Conservation (phyloP, 2,113 vertebrate genomes). For the Thoracochromis brauschi region DNA sequence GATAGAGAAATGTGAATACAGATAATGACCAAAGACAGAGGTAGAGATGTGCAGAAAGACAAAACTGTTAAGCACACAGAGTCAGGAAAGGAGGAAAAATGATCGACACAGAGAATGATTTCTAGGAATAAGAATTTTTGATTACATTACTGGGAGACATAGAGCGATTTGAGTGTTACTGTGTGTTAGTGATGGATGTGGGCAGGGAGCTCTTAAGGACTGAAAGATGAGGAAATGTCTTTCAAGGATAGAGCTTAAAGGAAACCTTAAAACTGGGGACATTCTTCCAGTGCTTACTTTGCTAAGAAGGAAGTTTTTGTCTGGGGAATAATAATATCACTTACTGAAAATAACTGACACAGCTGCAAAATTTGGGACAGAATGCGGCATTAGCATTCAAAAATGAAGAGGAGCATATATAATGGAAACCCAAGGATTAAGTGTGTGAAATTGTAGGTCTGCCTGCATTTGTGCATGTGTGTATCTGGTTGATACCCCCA, state of each 20-base stretch:
- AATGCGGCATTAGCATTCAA: neutral
- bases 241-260: neutral
- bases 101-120: neutral
- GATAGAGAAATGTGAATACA: constrained; percentile 21
- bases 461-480: neutral
- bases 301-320: neutral
- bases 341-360: neutral
- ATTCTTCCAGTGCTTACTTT: neutral
- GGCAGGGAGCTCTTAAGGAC: neutral
- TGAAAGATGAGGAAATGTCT: neutral
- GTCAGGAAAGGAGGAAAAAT: neutral
- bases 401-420: neutral
- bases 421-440: neutral
- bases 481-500: neutral
- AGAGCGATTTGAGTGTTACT: neutral
- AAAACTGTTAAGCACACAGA: neutral
- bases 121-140: neutral
- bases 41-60: neutral
- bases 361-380: neutral
- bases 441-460: neutral
- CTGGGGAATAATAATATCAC: neutral
- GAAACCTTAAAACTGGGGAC: neutral
- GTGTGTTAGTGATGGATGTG: neutral
- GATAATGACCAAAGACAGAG: neutral
- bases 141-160: neutral